Conservation (phyloP, 1,140 invertebrate species). For the Centruroides vittatus region DNA sequence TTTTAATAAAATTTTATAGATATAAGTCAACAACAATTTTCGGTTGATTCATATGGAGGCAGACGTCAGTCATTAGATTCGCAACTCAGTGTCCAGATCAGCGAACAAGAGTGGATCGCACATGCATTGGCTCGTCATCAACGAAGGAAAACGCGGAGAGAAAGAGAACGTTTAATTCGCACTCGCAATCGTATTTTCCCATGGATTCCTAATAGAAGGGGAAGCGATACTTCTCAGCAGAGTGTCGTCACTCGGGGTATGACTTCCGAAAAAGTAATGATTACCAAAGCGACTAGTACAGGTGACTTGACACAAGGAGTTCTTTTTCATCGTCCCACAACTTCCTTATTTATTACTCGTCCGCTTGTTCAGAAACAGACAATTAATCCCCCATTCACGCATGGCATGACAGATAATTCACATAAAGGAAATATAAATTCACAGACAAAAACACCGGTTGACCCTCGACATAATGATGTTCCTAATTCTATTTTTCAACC, state of each 20-base stretch:
- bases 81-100: slow-evolving; percentile 43
- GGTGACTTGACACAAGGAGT: slow-evolving; percentile 11
- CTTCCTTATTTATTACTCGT: neutral
- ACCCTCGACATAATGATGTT: neutral
- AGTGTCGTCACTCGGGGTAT: slow-evolving; percentile 28
- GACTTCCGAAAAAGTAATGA: slow-evolving; percentile 2
- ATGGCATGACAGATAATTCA: slow-evolving; percentile 15
- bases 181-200: neutral
- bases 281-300: slow-evolving; percentile 16
- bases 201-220: slow-evolving; percentile 33
- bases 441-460: neutral
- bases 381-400: slow-evolving; percentile 11
- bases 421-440: neutral
- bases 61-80: slow-evolving; percentile 68
- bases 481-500: neutral
- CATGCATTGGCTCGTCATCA: slow-evolving; percentile 30
- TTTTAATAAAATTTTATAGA: slow-evolving; percentile 10
- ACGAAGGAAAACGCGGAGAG: slow-evolving; percentile 63
- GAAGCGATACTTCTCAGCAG: slow-evolving; percentile 60
- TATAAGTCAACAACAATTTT: slow-evolving; percentile 6
- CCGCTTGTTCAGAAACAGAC: neutral
- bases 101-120: slow-evolving; percentile 17
- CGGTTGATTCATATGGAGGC: slow-evolving; percentile 9
- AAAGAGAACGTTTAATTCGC: slow-evolving; percentile 31
- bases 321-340: neutral